These are phyloP conservation scores for Psylliodes chrysocephalus DNA, from an alignment of 2,888 invertebrate species.

Conservation along the genomic window DNA sequence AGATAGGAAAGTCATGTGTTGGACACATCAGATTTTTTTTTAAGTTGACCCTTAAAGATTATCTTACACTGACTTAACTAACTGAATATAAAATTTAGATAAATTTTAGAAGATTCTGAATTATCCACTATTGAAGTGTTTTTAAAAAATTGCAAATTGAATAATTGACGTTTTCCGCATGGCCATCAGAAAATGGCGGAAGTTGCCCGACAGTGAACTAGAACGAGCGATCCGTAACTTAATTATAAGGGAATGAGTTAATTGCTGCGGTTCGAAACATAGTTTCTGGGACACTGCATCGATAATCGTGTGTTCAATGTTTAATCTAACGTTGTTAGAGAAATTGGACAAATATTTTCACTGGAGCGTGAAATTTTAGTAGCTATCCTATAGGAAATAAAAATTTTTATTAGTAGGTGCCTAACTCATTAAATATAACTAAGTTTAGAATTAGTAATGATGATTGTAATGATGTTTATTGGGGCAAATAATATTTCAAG, in stretches of 20 bases:
- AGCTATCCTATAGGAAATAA: not conserved
- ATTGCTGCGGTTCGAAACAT: slow-evolving; percentile 9
- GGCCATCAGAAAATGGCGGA: not conserved
- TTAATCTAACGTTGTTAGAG: not conserved
- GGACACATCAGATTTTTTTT: too few species aligned
- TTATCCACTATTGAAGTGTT: not conserved
- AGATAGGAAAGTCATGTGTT: too few species aligned
- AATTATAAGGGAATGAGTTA: slow-evolving; percentile 5
- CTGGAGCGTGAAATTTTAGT: not conserved
- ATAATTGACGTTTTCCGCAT: slow-evolving; percentile 10
- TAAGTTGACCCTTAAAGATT: too few species aligned
- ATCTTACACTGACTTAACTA: too few species aligned
- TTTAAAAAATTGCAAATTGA: slow-evolving; percentile 2
- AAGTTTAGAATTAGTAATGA: not conserved
- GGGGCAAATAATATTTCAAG: too few species aligned
- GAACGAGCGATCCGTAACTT: not conserved
- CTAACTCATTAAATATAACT: not conserved
- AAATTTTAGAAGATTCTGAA: too few species aligned
- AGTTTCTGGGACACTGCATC: not conserved
- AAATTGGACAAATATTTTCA: not conserved
- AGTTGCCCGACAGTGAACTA: not conserved
- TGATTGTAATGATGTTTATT: too few species aligned
- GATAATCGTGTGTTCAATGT: slow-evolving; percentile 4
- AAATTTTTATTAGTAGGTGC: not conserved
- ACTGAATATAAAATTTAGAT: too few species aligned